These are phyloP conservation scores for Ephydatia muelleri DNA, from an alignment of 37 sponge, comb jelly and placozoan genomes.

Conservation along the genomic window DNA sequence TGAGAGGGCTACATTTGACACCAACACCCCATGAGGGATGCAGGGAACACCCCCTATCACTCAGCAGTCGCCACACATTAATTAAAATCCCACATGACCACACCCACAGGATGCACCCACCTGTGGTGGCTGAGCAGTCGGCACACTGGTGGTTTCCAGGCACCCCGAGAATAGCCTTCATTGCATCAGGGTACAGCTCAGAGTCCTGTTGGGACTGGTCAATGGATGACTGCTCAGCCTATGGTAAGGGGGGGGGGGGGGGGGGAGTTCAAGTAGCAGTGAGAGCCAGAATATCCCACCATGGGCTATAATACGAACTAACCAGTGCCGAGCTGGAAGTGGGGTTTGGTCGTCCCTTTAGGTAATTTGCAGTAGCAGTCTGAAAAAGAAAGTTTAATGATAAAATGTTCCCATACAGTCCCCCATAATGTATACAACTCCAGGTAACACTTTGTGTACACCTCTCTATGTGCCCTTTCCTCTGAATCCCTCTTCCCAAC, in stretches of 20 bases:
- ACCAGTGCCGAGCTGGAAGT: too few species aligned
- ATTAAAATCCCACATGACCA: background rate
- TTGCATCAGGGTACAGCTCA: constrained; percentile 52
- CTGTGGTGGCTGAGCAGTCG: constrained; percentile 68
- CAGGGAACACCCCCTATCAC: background rate
- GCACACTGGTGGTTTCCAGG: constrained; percentile 79
- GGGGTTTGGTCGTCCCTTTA: background rate
- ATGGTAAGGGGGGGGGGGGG: too few species aligned
- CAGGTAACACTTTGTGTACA: too few species aligned
- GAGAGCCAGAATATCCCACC: too few species aligned
- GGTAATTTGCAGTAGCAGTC: background rate
- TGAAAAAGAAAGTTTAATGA: background rate
- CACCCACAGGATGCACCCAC: constrained; percentile 1
- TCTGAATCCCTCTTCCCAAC: background rate
- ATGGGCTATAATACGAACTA: too few species aligned
- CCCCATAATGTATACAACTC: too few species aligned
- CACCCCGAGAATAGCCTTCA: constrained; percentile 46
- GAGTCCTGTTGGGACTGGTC: too few species aligned
- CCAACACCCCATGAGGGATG: too few species aligned
- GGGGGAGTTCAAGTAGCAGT: too few species aligned
- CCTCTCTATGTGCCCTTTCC: background rate
- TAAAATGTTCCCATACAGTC: background rate
- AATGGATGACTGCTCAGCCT: background rate
- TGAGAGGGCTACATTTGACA: too few species aligned
- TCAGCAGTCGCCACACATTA: background rate